A percentile compares a stretch with the other conserved stretches of the same genome.
phyloP scores from a whole-genome alignment of 1,140 invertebrate genomes.

The Drosophila pseudoobscura region DNA sequence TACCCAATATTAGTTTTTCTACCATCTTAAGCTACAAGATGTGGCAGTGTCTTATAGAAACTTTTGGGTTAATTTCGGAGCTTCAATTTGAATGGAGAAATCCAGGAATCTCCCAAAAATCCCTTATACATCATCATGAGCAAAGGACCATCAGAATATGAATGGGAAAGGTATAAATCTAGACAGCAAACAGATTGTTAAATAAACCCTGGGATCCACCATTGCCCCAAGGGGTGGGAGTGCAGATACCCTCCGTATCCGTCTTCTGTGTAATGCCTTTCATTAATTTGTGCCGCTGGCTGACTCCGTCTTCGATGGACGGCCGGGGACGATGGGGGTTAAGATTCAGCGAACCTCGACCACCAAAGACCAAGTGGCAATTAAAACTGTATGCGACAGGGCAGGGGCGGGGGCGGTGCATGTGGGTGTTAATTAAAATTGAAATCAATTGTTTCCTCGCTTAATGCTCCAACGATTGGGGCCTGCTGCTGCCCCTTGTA shows the following conservation, averaged over 20 bases:
- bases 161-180: no score
- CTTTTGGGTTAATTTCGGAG: no score
- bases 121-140: no score
- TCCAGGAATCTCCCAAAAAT: no score
- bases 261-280: constrained; percentile 58
- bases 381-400: constrained; percentile 48
- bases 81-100: no score
- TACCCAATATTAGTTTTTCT: no score
- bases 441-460: constrained; percentile 61
- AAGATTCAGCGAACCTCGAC: constrained; percentile 70
- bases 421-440: constrained; percentile 77
- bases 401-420: constrained; percentile 3
- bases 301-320: constrained; percentile 38
- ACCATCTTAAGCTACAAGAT: no score
- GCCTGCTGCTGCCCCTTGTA: constrained; percentile 5
- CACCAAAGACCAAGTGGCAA: constrained; percentile 71
- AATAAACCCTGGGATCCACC: constrained; percentile 19
- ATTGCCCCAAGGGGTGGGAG: not conserved
- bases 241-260: constrained; percentile 1
- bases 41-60: no score
- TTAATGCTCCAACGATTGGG: constrained; percentile 12
- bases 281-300: constrained; percentile 72
- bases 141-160: no score
- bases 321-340: constrained; percentile 18
- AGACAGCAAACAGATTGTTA: no score